phyloP scores from a whole-genome alignment of 2,113 vertebrate species.

The Grammomys dolichurus region DNA sequence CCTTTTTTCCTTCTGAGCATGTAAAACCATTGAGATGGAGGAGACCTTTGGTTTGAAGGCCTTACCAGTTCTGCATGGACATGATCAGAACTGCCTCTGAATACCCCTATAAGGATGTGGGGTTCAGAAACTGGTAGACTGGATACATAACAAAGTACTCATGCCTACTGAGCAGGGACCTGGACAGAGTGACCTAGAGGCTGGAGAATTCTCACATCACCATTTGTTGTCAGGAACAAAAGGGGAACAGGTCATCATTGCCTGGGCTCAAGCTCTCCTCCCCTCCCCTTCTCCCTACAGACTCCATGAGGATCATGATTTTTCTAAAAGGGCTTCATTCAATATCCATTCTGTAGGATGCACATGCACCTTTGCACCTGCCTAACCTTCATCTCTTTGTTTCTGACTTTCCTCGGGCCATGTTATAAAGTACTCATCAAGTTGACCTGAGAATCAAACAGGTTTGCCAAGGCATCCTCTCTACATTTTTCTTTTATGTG shows the following conservation, averaged over 20 bases:
- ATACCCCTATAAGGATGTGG: background rate
- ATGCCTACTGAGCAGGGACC: background rate
- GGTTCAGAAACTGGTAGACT: background rate
- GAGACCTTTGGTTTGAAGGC: background rate
- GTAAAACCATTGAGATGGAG: background rate
- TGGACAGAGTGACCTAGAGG: background rate
- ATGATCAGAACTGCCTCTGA: background rate
- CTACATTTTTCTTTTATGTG: background rate
- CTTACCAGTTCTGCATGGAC: background rate
- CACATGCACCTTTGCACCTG: background rate
- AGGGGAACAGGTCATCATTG: background rate
- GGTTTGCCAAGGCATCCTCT: background rate
- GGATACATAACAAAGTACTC: background rate
- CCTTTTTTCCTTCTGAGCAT: background rate
- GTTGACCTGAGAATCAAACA: background rate
- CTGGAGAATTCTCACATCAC: too few relatives aligned
- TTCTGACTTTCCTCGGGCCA: background rate
- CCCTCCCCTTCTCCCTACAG: background rate
- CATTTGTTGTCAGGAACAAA: background rate
- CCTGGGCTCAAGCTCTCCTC: rapidly evolving
- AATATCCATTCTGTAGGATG: background rate
- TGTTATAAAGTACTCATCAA: background rate
- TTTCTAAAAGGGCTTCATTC: background rate
- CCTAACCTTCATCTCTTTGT: background rate
- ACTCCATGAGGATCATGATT: background rate